These are phyloP conservation scores for Drosophila equinoxialis DNA, from an alignment of 1,140 invertebrate genomes.

Conservation along the genomic window DNA sequence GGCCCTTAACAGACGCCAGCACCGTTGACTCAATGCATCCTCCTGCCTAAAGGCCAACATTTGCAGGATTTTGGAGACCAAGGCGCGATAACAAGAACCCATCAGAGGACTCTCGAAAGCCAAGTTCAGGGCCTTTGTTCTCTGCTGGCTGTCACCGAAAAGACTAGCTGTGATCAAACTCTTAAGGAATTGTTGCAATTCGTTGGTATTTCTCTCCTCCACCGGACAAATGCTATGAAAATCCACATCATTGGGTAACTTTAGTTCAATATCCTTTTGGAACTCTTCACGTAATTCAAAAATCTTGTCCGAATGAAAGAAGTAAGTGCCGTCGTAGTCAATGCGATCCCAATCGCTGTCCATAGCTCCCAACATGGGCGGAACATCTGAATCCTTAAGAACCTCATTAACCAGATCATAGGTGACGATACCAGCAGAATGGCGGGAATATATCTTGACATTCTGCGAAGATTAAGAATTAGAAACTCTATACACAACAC, in stretches of 20 bases:
- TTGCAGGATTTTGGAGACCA: conserved; percentile 71
- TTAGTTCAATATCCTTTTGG: conserved; percentile 63
- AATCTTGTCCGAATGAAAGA: conserved; percentile 76
- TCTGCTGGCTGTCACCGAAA: conserved; percentile 55
- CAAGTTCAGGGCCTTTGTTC: conserved; percentile 43
- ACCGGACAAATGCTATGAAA: conserved; percentile 62
- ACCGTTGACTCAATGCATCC: conserved; percentile 60
- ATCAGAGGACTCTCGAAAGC: conserved; percentile 70
- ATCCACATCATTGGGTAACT: conserved; percentile 51
- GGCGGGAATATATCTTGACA: conserved; percentile 75
- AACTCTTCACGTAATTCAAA: conserved; percentile 78
- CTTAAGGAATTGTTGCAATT: conserved; percentile 63
- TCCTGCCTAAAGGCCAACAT: conserved; percentile 74
- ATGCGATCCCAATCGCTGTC: conserved; percentile 81
- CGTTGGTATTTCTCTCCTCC: conserved; percentile 66
- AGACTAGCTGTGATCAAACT: conserved; percentile 66
- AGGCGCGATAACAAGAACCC: conserved; percentile 65
- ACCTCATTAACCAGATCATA: conserved; percentile 82
- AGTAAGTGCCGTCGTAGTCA: conserved; percentile 79
- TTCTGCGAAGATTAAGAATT: conserved; percentile 48
- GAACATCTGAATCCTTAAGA: conserved; percentile 74
- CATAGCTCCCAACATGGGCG: conserved; percentile 76
- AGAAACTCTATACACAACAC: not conserved
- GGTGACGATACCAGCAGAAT: conserved; percentile 76
- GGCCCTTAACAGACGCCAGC: conserved; percentile 69